Base-by-base conservation (phyloP, 2,797 vertebrate species). In the Danio aesculapii region DNA sequence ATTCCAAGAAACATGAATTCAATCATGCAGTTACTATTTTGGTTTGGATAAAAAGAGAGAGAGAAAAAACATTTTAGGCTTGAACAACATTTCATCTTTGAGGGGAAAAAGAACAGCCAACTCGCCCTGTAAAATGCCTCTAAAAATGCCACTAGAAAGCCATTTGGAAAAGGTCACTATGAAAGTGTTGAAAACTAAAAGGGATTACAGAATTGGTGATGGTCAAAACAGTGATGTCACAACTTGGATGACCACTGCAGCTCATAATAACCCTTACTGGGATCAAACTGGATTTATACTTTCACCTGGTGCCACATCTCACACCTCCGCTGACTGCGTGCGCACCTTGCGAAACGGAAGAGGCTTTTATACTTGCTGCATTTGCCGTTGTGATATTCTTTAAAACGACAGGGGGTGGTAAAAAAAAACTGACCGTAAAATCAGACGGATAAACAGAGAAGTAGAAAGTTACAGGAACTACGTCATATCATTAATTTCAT, bases 71-170 rank as follows among this genome's bases (percentile, higher is more conserved):
- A 52, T 30, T 72, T 6, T 47, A 30, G 39, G 17, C 4, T 30
- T 73, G 64, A 77, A 70, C 17, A 75, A 44, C 77, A 41, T 41
- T 77, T 73, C 68, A 74, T 79, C 68, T 61, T 43, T 30, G 58
- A 30, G 62, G 57, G 63, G 3, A 57, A 12, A 17, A 30, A 30
- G 73, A 63, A 61, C 55, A 8, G 50, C 19, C 39, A 63, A 68
- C 70, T 70, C 64, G n/a, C 64, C 73, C 68, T 5, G 52, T 81
- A 69, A 82, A 67, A 41, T 10, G 2, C 57, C 49, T 69, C 10
- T 59, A 83, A 71, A n/a, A 71, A 79, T 67, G 59, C 61, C 76
- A 62, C n/a, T 19, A 30, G 43, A 57, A 79, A 81, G 43, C 52
- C 44, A 81, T 72, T 69, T 16, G 49, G 63, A 52, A n/a, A 39